Base-by-base conservation (phyloP, 2,888 invertebrate species). In the Buathra laborator region DNA sequence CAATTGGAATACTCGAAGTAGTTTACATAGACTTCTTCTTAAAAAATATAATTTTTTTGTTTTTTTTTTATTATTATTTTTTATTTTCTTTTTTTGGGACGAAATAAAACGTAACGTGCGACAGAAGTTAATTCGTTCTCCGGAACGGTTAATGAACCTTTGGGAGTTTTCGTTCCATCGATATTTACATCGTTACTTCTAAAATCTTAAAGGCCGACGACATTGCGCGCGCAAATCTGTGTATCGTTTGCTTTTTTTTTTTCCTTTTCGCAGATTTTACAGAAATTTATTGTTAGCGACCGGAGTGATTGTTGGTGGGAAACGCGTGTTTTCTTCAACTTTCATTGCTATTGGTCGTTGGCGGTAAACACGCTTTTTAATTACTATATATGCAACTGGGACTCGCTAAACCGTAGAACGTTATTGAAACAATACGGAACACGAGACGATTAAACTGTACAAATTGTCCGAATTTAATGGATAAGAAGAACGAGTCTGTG, bases 401-500 rank as follows among this genome's bases (percentile, higher is more conserved):
- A 75, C 74, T 75, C 56, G 68, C 67, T 53, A 74, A 75, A 81
- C 76, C 19, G 67, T 59, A 44, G 10, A 76, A 71, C 64, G 16
- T 74, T 64, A 24, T 14, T 59, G 68, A 83, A 83, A 67, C 74
- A 67, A 81, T 70, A 46, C 43, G 19, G n/a, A 74, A 43, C 48
- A 51, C 62, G 48, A 44, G 44, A 51, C 64, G 71, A 79, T 85
- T 62, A 75, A 56, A 62, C 86, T 86, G 87, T 87, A 85, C 85
- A 85, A 85, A 56, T 51, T 72, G 77, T 76, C 59, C 62, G 72
- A 76, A 67, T 44, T 75, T 59, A 19, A 10, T 32, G 16, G 53
- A 43, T 56, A 37, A 37, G 37, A 37, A 19, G 37, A 10, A 29
- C 71, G 89, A 89, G 88, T 88, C 87, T 86, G 86, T 88, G 86